Conservation (phyloP, 2,888 invertebrate genomes). For the Amphiduros pacificus region DNA sequence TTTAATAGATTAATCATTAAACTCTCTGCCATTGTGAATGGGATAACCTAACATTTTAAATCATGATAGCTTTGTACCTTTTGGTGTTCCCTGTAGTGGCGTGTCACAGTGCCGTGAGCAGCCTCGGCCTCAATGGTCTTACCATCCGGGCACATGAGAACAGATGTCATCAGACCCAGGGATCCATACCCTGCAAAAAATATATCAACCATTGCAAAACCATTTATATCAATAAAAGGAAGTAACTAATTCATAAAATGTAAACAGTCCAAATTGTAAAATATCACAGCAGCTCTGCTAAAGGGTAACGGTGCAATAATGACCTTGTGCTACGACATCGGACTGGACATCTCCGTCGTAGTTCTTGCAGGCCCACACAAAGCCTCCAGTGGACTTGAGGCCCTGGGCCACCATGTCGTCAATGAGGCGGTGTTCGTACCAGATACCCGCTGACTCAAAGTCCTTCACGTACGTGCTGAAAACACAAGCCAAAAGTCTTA, state of each 20-base stretch:
- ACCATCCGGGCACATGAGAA: conserved; percentile 66
- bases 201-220: no score
- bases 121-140: conserved; percentile 67
- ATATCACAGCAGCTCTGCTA: no score
- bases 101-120: conserved; percentile 66
- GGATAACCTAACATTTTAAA: no score
- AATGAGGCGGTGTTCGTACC: conserved; percentile 89
- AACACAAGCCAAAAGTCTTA: no score
- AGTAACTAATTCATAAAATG: no score
- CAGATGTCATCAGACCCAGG: conserved; percentile 74
- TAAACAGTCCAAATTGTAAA: no score
- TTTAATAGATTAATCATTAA: no score
- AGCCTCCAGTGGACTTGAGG: conserved; percentile 80
- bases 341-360: conserved; percentile 92
- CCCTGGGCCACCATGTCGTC: conserved; percentile 91
- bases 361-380: conserved; percentile 92
- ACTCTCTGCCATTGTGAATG: no score
- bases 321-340: conserved; percentile 79
- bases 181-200: conserved; percentile 68
- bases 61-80: no score
- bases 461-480: conserved; percentile 70
- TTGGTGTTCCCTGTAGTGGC: conserved; percentile 75
- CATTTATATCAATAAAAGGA: no score
- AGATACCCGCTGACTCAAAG: conserved; percentile 77
- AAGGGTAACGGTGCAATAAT: no score